Conservation (phyloP, 2,888 invertebrate species). For the Tineola bisselliella region DNA sequence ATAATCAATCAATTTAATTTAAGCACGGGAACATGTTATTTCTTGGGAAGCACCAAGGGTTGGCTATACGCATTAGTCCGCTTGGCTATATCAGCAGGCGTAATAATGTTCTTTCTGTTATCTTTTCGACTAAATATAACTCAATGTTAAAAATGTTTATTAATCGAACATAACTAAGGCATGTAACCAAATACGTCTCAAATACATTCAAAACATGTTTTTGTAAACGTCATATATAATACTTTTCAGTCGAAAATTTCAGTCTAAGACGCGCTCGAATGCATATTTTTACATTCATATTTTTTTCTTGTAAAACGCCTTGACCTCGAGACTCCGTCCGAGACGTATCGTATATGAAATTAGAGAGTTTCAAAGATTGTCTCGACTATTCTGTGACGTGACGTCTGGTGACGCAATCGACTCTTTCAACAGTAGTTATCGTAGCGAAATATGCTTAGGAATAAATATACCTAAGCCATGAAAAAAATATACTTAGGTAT, state of each 20-base stretch:
- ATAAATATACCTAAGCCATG: not conserved
- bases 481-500: not conserved
- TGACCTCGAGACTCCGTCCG: constrained; percentile 38
- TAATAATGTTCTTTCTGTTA: too few species aligned
- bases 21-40: too few species aligned
- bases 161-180: too few species aligned
- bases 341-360: constrained; percentile 14
- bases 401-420: constrained; percentile 38
- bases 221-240: too few species aligned
- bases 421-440: not conserved
- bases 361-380: constrained; percentile 29
- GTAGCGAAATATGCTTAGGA: not conserved
- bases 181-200: too few species aligned
- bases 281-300: not conserved
- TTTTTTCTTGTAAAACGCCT: constrained; percentile 29
- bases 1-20: too few species aligned
- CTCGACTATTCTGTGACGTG: constrained; percentile 40
- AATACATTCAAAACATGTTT: too few species aligned
- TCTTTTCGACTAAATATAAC: too few species aligned
- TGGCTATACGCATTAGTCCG: too few species aligned
- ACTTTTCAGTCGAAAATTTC: not conserved
- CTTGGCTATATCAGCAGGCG: too few species aligned
- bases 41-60: too few species aligned
- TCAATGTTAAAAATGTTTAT: too few species aligned
- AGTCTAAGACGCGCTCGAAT: not conserved